phyloP scores from a whole-genome alignment of 2,888 invertebrate species.

The Caenorhabditis drosophilae region DNA sequence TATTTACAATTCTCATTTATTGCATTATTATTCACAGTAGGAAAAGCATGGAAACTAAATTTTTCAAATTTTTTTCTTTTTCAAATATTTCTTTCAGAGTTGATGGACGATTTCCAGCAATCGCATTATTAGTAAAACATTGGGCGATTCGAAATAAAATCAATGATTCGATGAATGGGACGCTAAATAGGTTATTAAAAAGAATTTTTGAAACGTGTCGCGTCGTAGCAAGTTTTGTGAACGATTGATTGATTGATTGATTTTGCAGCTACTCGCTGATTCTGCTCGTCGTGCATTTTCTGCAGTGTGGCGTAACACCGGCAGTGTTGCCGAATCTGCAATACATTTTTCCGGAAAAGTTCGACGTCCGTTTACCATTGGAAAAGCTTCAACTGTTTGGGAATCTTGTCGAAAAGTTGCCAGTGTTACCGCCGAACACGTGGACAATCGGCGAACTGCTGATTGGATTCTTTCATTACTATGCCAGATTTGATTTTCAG shows the following conservation, averaged over 20 bases:
- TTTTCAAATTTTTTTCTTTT: background rate
- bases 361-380: slow-evolving; percentile 33
- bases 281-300: slow-evolving; percentile 65
- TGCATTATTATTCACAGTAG: slow-evolving; percentile 67
- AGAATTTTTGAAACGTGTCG: slow-evolving; percentile 14
- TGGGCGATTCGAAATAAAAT: slow-evolving; percentile 65
- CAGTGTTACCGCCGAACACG: slow-evolving; percentile 43
- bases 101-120: slow-evolving; percentile 62
- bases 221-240: too few species aligned
- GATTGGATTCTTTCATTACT: slow-evolving; percentile 66
- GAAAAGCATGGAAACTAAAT: too few species aligned
- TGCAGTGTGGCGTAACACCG: slow-evolving; percentile 61
- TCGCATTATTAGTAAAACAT: slow-evolving; percentile 65
- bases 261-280: slow-evolving; percentile 63
- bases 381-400: slow-evolving; percentile 39
- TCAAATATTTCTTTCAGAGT: slow-evolving; percentile 35
- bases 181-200: slow-evolving; percentile 57
- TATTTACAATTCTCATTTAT: slow-evolving; percentile 66
- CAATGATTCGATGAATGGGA: slow-evolving; percentile 58
- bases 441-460: slow-evolving; percentile 58
- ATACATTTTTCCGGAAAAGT: slow-evolving; percentile 49
- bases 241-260: too few species aligned
- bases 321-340: slow-evolving; percentile 67
- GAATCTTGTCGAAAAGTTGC: slow-evolving; percentile 31
- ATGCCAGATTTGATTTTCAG: slow-evolving; percentile 57